These are phyloP conservation scores for Zosterops hypoxanthus DNA, from an alignment of 2,113 vertebrate species.

Conservation along the genomic window DNA sequence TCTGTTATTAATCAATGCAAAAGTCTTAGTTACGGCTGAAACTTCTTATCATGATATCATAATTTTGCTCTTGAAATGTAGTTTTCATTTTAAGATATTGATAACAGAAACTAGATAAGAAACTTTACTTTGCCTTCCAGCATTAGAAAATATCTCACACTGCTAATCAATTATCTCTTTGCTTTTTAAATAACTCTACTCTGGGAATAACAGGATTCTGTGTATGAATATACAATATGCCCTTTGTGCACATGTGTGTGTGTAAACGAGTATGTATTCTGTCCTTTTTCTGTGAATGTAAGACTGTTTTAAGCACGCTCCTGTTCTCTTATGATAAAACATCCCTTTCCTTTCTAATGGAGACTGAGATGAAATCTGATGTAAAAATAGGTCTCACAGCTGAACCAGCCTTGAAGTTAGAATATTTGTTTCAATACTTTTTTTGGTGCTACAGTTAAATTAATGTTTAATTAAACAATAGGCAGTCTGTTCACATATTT, in stretches of 20 bases:
- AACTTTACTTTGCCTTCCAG: constrained; percentile 60
- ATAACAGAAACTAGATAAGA: constrained; percentile 58
- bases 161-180: constrained; percentile 62
- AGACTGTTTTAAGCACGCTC: not conserved
- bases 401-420: not conserved
- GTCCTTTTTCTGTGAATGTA: not conserved
- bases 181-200: constrained; percentile 30
- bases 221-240: constrained; percentile 10
- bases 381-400: not conserved
- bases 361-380: not conserved
- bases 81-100: constrained; percentile 55
- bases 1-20: constrained; percentile 45
- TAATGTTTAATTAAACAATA: not conserved
- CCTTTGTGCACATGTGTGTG: not conserved
- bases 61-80: constrained; percentile 39
- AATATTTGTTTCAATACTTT: not conserved
- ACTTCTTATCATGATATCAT: constrained; percentile 58
- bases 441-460: not conserved
- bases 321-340: not conserved
- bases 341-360: not conserved
- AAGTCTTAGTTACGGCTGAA: constrained; percentile 37
- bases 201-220: not conserved
- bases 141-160: constrained; percentile 27
- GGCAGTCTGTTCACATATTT: not conserved
- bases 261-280: not conserved